These are phyloP conservation scores for Ecdyonurus torrentis DNA, from an alignment of 2,888 invertebrate species.

Conservation along the genomic window DNA sequence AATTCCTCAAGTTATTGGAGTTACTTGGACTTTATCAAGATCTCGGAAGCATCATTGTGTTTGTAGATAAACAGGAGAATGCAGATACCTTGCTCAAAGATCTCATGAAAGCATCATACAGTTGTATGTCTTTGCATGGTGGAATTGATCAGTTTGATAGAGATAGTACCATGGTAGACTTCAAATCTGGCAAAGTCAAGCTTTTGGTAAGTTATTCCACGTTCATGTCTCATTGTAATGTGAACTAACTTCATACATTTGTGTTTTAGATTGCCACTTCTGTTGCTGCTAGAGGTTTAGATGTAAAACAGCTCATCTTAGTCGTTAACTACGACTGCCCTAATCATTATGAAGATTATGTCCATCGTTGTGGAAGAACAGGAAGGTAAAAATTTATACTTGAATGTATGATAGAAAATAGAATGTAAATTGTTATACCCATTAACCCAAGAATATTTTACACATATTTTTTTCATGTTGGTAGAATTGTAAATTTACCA, in stretches of 20 bases:
- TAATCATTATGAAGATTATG: conserved; percentile 99
- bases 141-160: conserved; percentile 99
- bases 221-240: too few species aligned
- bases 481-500: too few species aligned
- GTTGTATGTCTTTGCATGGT: conserved; percentile 94
- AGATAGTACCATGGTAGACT: conserved; percentile 94
- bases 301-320: conserved; percentile 92
- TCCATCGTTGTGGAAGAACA: conserved; percentile 88
- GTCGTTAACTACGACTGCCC: conserved; percentile 99
- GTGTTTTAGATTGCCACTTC: conserved; percentile 67
- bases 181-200: conserved; percentile 87
- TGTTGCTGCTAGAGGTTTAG: conserved; percentile 95
- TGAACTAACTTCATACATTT: background rate
- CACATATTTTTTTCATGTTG: too few species aligned
- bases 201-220: conserved; percentile 41
- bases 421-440: background rate
- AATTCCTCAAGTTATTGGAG: conserved; percentile 93
- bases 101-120: conserved; percentile 90
- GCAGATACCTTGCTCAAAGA: conserved; percentile 87
- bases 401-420: background rate
- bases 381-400: conserved; percentile 33
- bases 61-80: conserved; percentile 97
- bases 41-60: conserved; percentile 85
- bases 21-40: conserved; percentile 90
- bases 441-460: background rate